Base-by-base conservation (phyloP, 1,140 invertebrate genomes). In the Caenorhabditis latens region DNA sequence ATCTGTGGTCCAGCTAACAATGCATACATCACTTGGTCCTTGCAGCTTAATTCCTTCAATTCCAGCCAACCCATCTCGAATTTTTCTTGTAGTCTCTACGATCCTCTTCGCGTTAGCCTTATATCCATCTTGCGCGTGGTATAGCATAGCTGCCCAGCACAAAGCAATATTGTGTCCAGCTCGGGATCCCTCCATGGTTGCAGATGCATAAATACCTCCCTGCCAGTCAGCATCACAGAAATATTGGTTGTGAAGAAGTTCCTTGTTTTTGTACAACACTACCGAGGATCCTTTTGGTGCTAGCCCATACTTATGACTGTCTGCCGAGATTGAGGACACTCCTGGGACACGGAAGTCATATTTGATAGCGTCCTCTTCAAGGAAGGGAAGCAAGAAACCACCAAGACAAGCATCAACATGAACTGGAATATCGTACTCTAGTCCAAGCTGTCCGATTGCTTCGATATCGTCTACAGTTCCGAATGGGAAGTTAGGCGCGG, bases 131-230 rank as follows among this genome's bases (percentile, higher is more conserved):
- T 94, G 93, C 19, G 98, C 98, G 91, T 97, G 96, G 93, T 95
- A 95, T 94, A 98, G 94, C 93, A 99, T 94, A 7, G 97, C 95
- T 6, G 97, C 96, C 98, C 98, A 99, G 93, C 96, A 97, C 24
- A 96, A 95, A 21, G 98, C 97, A 90, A 99, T 98, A 71, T 93
- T 92, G 48, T 91, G 91, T 40, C 94, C 94, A 65, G 93, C 88
- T 79, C 94, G 86, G 85, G 93, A 93, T 48, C 93, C 97, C 92
- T 95, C 95, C 19, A 99, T 94, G 8, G 96, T 97, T n/a, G 98
- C 96, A n/a, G 97, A 98, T 6, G 97, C 97, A 93, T 99, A 99
- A 84, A 99, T 96, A 88, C 98, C 98, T 89, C 98, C 98, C 1
- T 97, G 96, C 98, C 98, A 99, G 92, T 99, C 96, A 0, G 97